A percentile compares a stretch with the other conserved stretches of the same genome.
Evolutionary conservation across 2,113 vertebrate genomes (phyloP).

Genomic region (Sphyrna mokarran): DNA sequence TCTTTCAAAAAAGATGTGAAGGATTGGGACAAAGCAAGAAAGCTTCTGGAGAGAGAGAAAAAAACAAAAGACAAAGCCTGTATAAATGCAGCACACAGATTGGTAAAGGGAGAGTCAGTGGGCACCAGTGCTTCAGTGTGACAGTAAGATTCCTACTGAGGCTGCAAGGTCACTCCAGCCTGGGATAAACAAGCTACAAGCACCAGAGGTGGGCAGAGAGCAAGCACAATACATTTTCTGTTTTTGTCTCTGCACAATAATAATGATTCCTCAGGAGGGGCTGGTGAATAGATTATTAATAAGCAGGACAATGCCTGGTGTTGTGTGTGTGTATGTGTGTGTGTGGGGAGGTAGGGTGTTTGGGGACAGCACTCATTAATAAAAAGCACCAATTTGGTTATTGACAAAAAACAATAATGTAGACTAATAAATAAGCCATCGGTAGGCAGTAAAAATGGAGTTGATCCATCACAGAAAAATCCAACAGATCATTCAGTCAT

Average conservation of each 20-base stretch:
- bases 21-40: neutral
- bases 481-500: neutral
- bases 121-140: neutral
- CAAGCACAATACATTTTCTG: too few relatives aligned
- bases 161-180: neutral
- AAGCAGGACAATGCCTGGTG: neutral
- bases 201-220: neutral
- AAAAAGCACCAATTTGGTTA: neutral
- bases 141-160: neutral
- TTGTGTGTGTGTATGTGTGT: neutral
- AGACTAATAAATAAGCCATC: neutral
- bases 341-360: too few relatives aligned
- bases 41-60: too few relatives aligned
- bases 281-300: neutral
- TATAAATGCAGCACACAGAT: too few relatives aligned
- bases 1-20: neutral
- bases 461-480: neutral
- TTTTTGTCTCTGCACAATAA: neutral
- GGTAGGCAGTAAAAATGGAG: neutral
- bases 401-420: neutral
- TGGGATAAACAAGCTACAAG: neutral
- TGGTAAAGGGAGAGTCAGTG: neutral
- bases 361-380: neutral
- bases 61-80: too few relatives aligned
- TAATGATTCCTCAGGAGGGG: neutral